A percentile compares a stretch with the other conserved stretches of the same genome.
phyloP scores from a whole-genome alignment of 2,888 invertebrate species.

The Drosophila paucipuncta region DNA sequence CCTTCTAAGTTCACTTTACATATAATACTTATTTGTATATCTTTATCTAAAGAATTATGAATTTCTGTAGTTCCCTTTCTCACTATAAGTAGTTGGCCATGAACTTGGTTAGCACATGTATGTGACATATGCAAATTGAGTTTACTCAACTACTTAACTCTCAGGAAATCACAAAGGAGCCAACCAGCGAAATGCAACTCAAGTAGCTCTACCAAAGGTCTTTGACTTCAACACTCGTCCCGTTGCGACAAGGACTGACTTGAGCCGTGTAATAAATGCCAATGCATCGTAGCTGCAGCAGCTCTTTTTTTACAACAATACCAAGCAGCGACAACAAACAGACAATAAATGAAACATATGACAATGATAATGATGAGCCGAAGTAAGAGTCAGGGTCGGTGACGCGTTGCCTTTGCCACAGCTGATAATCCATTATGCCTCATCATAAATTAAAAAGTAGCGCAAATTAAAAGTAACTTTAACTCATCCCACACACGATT shows the following conservation, averaged over 20 bases:
- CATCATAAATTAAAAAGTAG: slow-evolving; percentile 70
- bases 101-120: neutral
- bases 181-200: slow-evolving; percentile 9
- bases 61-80: neutral
- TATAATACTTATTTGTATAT: neutral
- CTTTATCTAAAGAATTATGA: neutral
- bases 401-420: slow-evolving; percentile 18
- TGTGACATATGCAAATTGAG: slow-evolving; percentile 45
- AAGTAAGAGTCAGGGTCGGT: neutral
- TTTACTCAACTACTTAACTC: slow-evolving; percentile 44
- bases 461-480: slow-evolving; percentile 52
- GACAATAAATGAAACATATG: slow-evolving; percentile 26
- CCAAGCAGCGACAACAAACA: slow-evolving; percentile 21
- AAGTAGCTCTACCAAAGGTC: slow-evolving; percentile 29
- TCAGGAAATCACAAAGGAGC: slow-evolving; percentile 20
- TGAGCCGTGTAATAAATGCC: slow-evolving; percentile 26
- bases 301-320: neutral
- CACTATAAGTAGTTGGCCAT: neutral
- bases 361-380: slow-evolving; percentile 50
- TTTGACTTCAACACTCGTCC: slow-evolving; percentile 33
- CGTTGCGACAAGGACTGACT: slow-evolving; percentile 26
- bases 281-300: slow-evolving; percentile 14
- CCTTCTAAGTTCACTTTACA: neutral
- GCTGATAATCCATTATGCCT: slow-evolving; percentile 51
- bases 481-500: slow-evolving; percentile 10